A percentile compares a stretch with the other conserved stretches of the same genome.
Conservation (phyloP, 2,888 invertebrate species). For the Leucophenga montana region DNA sequence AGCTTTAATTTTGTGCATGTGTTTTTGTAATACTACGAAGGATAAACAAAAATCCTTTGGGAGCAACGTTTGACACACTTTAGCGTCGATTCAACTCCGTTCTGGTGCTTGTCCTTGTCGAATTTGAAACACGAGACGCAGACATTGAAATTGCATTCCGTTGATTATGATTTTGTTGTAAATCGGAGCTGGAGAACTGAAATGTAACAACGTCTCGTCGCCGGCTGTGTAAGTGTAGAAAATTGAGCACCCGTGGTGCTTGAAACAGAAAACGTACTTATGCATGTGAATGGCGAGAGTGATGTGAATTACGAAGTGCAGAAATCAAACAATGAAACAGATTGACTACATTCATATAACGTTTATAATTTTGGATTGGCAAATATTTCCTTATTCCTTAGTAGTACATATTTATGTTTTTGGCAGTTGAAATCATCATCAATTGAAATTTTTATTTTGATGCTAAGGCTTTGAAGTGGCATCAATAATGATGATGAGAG, state of each 20-base stretch:
- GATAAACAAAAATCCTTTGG: background rate
- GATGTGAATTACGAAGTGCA: slow-evolving; percentile 17
- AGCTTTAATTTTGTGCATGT: too few species aligned
- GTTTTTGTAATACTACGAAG: too few species aligned
- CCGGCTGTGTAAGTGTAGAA: slow-evolving; percentile 3
- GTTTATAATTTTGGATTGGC: slow-evolving; percentile 2
- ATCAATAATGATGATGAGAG: background rate
- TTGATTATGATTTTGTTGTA: slow-evolving; percentile 52
- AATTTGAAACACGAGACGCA: slow-evolving; percentile 53
- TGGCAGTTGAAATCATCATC: slow-evolving; percentile 1
- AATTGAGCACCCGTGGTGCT: slow-evolving; percentile 56
- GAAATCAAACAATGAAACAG: too few species aligned
- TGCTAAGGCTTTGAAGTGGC: slow-evolving; percentile 27
- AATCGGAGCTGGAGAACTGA: too few species aligned
- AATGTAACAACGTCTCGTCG: too few species aligned
- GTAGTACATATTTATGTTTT: slow-evolving; percentile 36
- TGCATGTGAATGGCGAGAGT: slow-evolving; percentile 36
- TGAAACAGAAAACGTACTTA: slow-evolving; percentile 66
- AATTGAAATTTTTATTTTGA: too few species aligned
- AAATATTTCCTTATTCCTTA: too few species aligned
- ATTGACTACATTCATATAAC: background rate
- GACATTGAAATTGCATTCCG: slow-evolving; percentile 65
- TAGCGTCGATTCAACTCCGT: background rate
- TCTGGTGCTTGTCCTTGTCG: background rate
- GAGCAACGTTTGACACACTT: background rate